Conservation (phyloP, 2,888 invertebrate genomes). For the Hypsopygia costalis region DNA sequence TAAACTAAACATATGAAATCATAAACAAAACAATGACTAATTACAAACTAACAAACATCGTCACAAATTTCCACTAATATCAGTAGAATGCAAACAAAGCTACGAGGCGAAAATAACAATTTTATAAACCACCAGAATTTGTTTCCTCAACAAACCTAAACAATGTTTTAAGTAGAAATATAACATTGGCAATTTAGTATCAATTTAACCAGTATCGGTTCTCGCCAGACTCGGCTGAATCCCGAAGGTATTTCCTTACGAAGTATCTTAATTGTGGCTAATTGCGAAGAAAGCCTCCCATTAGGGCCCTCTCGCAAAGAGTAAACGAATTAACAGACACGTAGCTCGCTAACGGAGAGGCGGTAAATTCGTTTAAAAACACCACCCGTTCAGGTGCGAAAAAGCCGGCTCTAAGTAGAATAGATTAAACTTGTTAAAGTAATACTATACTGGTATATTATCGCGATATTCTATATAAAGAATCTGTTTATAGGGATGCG, state of each 20-base stretch:
- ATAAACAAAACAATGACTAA: too few species aligned
- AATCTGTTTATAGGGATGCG: too few species aligned
- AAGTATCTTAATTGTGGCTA: slow-evolving; percentile 73
- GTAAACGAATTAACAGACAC: slow-evolving; percentile 76
- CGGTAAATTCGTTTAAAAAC: slow-evolving; percentile 71
- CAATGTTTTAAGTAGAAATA: slow-evolving; percentile 17
- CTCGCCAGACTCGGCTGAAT: slow-evolving; percentile 24
- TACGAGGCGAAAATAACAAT: too few species aligned
- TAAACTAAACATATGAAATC: too few species aligned
- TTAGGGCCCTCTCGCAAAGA: slow-evolving; percentile 63
- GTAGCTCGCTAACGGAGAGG: slow-evolving; percentile 54
- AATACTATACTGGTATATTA: background rate
- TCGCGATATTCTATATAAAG: too few species aligned
- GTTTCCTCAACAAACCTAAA: slow-evolving; percentile 20
- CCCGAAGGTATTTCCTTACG: slow-evolving; percentile 45
- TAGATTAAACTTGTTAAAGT: slow-evolving; percentile 53
- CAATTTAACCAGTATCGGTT: slow-evolving; percentile 34
- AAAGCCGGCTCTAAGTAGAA: slow-evolving; percentile 63
- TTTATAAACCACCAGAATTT: too few species aligned
- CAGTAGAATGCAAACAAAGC: too few species aligned
- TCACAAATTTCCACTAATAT: too few species aligned
- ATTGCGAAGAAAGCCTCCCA: slow-evolving; percentile 72
- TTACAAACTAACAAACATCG: too few species aligned
- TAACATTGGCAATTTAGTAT: slow-evolving; percentile 22
- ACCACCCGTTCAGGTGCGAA: slow-evolving; percentile 65